phyloP scores from a whole-genome alignment of 2,797 vertebrate species.

The Macropus fuliginosus region DNA sequence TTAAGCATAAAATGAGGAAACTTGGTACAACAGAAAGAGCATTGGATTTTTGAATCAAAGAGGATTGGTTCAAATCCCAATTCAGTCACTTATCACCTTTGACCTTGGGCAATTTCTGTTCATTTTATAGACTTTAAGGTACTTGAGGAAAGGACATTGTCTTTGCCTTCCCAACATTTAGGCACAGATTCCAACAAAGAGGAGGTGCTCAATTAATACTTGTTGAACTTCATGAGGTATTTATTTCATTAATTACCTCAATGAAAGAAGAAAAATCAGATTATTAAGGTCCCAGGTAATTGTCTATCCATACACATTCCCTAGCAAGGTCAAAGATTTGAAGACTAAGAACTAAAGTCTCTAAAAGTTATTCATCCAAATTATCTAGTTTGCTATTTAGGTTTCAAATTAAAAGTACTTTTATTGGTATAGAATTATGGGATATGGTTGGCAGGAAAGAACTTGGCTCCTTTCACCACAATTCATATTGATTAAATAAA shows the following conservation, averaged over 20 bases:
- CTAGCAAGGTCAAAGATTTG: neutral
- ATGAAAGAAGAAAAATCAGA: neutral
- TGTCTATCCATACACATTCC: neutral
- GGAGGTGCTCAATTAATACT: neutral
- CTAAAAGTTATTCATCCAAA: neutral
- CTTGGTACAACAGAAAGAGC: neutral
- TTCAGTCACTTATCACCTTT: neutral
- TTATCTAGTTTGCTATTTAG: neutral
- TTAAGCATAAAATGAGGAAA: neutral
- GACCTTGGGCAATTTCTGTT: neutral
- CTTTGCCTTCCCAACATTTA: neutral
- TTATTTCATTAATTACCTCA: neutral
- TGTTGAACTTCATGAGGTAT: neutral
- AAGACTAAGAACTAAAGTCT: neutral
- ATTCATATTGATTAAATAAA: neutral
- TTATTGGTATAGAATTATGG: neutral
- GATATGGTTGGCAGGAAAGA: neutral
- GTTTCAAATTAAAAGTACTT: slow-evolving; percentile 16
- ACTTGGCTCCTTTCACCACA: neutral
- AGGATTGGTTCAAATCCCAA: neutral
- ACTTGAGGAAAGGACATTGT: neutral
- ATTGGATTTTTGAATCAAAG: neutral
- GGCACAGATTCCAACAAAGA: neutral
- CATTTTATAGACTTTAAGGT: neutral
- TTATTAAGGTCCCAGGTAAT: neutral